Base-by-base conservation (phyloP, 2,797 vertebrate species). In the Pangasius macronema region DNA sequence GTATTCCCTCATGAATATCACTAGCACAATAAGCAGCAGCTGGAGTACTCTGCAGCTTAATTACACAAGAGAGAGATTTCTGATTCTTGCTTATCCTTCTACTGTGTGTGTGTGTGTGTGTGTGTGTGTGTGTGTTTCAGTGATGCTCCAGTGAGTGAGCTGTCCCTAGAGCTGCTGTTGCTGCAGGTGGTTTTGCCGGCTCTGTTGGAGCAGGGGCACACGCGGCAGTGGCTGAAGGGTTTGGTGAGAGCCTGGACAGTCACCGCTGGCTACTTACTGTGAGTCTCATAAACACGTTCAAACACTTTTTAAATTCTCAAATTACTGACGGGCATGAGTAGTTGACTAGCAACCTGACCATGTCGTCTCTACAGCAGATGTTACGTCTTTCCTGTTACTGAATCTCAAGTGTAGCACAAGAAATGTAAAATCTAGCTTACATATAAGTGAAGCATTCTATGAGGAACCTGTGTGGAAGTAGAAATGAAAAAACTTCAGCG, bases 191-290 rank as follows among this genome's bases (percentile, higher is more conserved):
- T 97, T 70, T 94, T 97, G 87, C 97, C 97, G 24, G 97, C 97
- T 8, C 91, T 97, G 67, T 93, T 97, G 82, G 97, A 97, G 75
- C 99, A 95, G 93, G 98, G 98, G 70, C 98, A 99, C 92, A 96
- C 95, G 1, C 96, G 98, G 2, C 98, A 99, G 93, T 99, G 98
- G 98, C 93, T 99, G 89, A 99, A 99, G 92, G 97, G 97, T 13
- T 97, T 99, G 0, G 97, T 99, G 89, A 95, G 98, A 70, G 98
- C 97, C 11, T 99, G 98, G 98, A 99, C 98, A 0, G 97, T 98
- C 84, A 97, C 97, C 2, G 97, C 97, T 24, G 98, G 97, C 68
- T 98, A 97, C 90, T 93, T 97, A 93, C 93, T 99, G 98, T 99
- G 94, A 95, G 99, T 96, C 14, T 14, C 83, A 20, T 49, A 67